Conservation (phyloP, 53 echinoderm and acorn worm genomes). For the Stichopus horrens region DNA sequence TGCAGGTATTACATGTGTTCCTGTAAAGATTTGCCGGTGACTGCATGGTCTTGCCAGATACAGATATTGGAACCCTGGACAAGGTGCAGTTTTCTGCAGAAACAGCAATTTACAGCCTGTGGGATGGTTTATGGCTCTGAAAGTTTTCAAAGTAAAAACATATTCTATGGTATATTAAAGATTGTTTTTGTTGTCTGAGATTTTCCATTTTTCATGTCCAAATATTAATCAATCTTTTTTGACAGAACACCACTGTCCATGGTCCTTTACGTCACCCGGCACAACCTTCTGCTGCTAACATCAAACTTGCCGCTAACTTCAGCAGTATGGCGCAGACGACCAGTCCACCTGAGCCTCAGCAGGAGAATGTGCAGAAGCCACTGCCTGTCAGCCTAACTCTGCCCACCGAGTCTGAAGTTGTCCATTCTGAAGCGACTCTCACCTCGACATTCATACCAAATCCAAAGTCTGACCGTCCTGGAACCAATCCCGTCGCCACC, state of each 20-base stretch:
- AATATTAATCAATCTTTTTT: neutral
- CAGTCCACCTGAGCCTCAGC: neutral
- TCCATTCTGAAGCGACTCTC: neutral
- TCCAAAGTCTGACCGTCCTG: conserved; percentile 30
- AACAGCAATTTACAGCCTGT: no score
- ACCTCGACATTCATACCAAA: conserved; percentile 39
- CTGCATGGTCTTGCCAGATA: no score
- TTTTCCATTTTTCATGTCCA: no score
- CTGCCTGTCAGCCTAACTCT: neutral
- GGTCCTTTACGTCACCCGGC: conserved; percentile 11
- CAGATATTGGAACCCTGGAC: no score
- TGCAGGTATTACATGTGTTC: no score
- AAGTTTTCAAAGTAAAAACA: no score
- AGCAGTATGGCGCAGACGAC: neutral
- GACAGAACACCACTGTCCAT: neutral
- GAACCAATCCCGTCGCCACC: neutral
- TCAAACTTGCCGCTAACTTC: conserved; percentile 29
- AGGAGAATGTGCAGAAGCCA: neutral
- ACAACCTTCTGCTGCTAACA: conserved; percentile 6
- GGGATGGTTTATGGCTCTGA: no score
- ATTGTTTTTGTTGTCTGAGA: no score
- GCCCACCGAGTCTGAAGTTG: neutral
- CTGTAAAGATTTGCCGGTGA: no score
- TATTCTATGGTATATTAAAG: no score
- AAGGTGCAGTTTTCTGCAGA: no score